Conservation (phyloP, 2,797 vertebrate species). For the Lutjanus campechanus region DNA sequence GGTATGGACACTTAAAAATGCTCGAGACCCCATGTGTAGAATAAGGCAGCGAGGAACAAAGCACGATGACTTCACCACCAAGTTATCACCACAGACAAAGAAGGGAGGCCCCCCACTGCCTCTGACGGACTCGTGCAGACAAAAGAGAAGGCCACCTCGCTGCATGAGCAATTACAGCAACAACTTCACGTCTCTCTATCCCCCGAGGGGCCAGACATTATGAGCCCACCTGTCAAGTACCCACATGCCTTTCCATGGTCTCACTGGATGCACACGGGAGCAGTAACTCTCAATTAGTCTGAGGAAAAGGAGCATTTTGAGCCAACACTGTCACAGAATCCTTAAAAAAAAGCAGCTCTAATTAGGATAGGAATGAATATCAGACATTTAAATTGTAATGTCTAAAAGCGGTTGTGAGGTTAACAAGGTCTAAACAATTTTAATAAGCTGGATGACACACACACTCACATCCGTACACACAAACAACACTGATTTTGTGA, state of each 20-base stretch:
- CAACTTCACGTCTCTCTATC: conserved; percentile 73
- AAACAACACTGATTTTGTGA: conserved; percentile 32
- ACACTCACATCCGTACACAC: conserved; percentile 5
- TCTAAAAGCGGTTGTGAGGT: conserved; percentile 42
- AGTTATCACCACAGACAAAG: conserved; percentile 59
- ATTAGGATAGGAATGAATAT: conserved; percentile 46
- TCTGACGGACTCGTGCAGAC: conserved; percentile 79
- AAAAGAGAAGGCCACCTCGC: conserved; percentile 79
- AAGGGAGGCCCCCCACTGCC: conserved; percentile 49
- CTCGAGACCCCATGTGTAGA: neutral
- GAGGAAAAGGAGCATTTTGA: conserved; percentile 61
- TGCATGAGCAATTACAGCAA: conserved; percentile 89
- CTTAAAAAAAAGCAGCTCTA: conserved; percentile 29
- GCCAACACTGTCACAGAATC: conserved; percentile 9
- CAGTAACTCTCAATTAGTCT: conserved; percentile 76
- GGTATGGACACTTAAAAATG: neutral
- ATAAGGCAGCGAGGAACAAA: conserved; percentile 11
- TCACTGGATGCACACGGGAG: conserved; percentile 82
- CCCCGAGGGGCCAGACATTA: conserved; percentile 80
- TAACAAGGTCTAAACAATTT: conserved; percentile 49
- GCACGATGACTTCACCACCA: conserved; percentile 42
- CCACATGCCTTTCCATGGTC: conserved; percentile 75
- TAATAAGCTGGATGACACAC: conserved; percentile 41
- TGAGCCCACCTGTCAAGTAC: conserved; percentile 88
- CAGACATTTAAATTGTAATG: conserved; percentile 31